Conservation (phyloP, 2,113 vertebrate genomes). For the Pseudois nayaur region DNA sequence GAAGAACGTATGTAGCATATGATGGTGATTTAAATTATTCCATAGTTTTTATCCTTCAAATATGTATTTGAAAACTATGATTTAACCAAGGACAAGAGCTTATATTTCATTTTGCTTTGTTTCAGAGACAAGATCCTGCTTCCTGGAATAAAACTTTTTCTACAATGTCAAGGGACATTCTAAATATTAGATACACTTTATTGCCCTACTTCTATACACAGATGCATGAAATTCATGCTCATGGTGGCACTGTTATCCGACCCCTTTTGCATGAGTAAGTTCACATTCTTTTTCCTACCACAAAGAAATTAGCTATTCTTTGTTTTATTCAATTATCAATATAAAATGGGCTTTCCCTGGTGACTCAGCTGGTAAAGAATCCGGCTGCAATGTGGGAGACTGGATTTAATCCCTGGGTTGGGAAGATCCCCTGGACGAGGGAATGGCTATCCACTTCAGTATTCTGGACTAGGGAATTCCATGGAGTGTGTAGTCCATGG, state of each 20-base stretch:
- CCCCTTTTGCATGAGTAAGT: conserved; percentile 91
- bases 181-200: conserved; percentile 85
- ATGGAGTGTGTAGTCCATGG: not conserved
- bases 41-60: not conserved
- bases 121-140: conserved; percentile 90
- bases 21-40: not conserved
- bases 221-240: conserved; percentile 85
- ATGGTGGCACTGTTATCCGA: conserved; percentile 86
- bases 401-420: not conserved
- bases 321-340: not conserved
- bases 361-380: not conserved
- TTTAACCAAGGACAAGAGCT: not conserved
- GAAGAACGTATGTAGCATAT: not conserved
- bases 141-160: conserved; percentile 83
- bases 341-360: not conserved
- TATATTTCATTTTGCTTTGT: conserved; percentile 27
- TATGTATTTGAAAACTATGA: not conserved
- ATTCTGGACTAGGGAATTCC: not conserved
- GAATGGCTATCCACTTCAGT: not conserved
- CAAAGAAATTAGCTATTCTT: not conserved
- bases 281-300: not conserved
- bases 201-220: conserved; percentile 91
- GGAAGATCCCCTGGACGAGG: not conserved
- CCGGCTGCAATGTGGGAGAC: not conserved
- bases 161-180: conserved; percentile 71